Base-by-base conservation (phyloP, 2,888 invertebrate species). In the Exocentrus adspersus region DNA sequence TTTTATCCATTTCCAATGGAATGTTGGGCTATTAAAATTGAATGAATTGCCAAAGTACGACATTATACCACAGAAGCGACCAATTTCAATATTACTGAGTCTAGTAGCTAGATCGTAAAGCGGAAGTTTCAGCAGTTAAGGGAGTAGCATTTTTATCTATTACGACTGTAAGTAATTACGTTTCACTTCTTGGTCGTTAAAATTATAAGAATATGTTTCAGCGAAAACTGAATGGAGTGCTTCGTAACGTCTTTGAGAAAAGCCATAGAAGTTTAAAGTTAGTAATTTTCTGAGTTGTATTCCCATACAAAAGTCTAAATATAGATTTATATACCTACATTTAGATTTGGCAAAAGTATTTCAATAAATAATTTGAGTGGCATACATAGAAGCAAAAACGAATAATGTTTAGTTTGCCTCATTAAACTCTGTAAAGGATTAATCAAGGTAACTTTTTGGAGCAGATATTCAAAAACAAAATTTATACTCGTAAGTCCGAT, bases 21-120 rank as follows among this genome's bases (percentile, higher is more conserved):
- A 43, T 43, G 32, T 30, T 17, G 43, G 52, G 62, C 56, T 50
- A 64, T 60, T 60, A 60, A 64, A 60, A 28, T n/a, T 30, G 24
- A 57, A 28, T 21, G 60, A 51, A 30, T 37, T 43, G 37, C 42
- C 12, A 14, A 5, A n/a, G 37, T 37, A 37, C 37, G 37, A 12
- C 30, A 30, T n/a, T n/a, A n/a, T n/a, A n/a, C n/a, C n/a, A 24
- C 30, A 16, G 24, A 43, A 43, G 16, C 30, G 37, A 37, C 37
- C 37, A 37, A 37, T 37, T 37, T 37, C 37, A 4, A 37, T 37
- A 37, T 37, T 37, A 37, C 37, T 5, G 12, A 37, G n/a, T n/a
- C n/a, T 12, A 37, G 37, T 3, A 5, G 37, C 37, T 37, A 12
- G 37, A 37, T 37, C 37, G 37, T 37, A 37, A 37, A 37, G 12